These are phyloP conservation scores for Argyra leucocephala DNA, from an alignment of 2,888 invertebrate genomes.

Conservation along the genomic window DNA sequence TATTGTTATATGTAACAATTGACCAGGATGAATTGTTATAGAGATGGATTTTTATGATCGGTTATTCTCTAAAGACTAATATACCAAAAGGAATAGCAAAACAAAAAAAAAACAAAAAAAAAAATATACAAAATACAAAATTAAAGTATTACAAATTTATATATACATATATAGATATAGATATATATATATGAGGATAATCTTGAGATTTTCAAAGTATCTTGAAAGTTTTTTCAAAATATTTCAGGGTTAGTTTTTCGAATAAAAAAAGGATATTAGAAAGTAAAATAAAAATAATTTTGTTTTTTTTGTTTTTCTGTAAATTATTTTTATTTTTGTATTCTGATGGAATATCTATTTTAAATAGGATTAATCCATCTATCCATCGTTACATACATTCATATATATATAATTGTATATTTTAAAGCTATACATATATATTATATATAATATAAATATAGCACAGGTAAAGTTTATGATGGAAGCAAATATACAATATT, in stretches of 20 bases:
- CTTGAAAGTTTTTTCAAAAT: not conserved
- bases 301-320: too few relatives aligned
- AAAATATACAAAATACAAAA: not conserved
- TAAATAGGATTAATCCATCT: too few relatives aligned
- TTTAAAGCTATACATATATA: too few relatives aligned
- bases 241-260: not conserved
- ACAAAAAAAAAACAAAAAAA: not conserved
- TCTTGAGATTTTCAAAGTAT: not conserved
- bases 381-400: too few relatives aligned
- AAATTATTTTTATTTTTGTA: not conserved
- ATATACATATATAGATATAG: not conserved
- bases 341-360: not conserved
- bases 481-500: too few relatives aligned
- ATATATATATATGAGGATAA: not conserved
- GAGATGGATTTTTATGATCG: constrained; percentile 6
- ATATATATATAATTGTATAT: too few relatives aligned
- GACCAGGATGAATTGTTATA: constrained; percentile 3
- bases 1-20: not conserved
- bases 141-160: not conserved
- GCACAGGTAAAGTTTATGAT: not conserved
- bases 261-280: too few relatives aligned
- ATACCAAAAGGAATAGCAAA: not conserved
- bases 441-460: too few relatives aligned
- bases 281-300: too few relatives aligned
- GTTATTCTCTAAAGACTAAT: constrained; percentile 1